Evolutionary conservation across 2,888 invertebrate species (phyloP).

Genomic region (Pollenia angustigena): DNA sequence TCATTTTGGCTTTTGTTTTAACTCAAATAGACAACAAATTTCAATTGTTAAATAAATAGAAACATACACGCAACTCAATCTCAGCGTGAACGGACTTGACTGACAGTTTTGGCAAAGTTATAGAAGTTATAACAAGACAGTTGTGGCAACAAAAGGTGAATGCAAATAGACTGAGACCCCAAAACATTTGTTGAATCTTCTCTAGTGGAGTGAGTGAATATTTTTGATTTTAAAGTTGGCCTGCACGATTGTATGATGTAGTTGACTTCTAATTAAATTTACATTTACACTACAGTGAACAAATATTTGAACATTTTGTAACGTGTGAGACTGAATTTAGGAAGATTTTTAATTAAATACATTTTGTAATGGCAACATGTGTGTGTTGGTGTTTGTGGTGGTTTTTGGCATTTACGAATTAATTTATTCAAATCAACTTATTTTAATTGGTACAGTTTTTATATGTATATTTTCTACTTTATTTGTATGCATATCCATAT

Average conservation of each 20-base stretch:
- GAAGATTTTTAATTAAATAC: conserved; percentile 33
- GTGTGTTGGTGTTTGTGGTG: conserved; percentile 3
- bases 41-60: conserved; percentile 52
- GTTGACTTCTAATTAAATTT: conserved; percentile 54
- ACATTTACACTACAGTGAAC: conserved; percentile 51
- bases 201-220: conserved; percentile 10
- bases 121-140: conserved; percentile 8
- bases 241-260: background rate
- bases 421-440: no score
- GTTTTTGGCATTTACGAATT: background rate
- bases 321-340: conserved; percentile 9
- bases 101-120: background rate
- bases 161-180: background rate
- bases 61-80: conserved; percentile 11
- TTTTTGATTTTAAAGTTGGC: conserved; percentile 1
- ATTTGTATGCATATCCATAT: no score
- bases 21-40: conserved; percentile 45
- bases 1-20: conserved; percentile 56
- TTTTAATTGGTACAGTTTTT: no score
- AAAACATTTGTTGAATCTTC: conserved; percentile 25
- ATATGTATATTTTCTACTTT: no score
- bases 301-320: conserved; percentile 39
- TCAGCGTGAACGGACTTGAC: conserved; percentile 1
- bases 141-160: conserved; percentile 36
- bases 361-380: conserved; percentile 18